Conservation (phyloP, 2,888 invertebrate genomes). For the Mechanitis mazaeus region DNA sequence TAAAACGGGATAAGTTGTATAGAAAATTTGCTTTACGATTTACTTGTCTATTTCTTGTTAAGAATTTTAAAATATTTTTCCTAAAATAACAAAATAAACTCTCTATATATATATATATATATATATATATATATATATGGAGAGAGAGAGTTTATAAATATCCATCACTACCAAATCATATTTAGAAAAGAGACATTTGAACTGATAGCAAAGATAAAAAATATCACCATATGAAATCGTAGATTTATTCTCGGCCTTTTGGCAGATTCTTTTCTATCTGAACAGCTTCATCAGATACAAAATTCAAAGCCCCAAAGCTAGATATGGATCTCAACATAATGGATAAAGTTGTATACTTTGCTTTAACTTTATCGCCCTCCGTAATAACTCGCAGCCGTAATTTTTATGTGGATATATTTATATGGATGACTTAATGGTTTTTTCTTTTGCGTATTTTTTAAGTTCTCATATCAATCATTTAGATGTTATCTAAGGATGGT, state of each 20-base stretch:
- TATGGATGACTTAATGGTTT: conserved; percentile 28
- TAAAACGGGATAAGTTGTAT: conserved; percentile 13
- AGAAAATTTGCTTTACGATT: conserved; percentile 8
- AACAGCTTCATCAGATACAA: conserved; percentile 39
- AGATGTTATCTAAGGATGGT: conserved; percentile 11
- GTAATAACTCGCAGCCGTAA: conserved; percentile 37
- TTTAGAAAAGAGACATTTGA: background rate
- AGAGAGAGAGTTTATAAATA: too few species aligned
- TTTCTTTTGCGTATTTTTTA: conserved; percentile 14
- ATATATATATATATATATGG: too few species aligned
- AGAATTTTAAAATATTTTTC: background rate
- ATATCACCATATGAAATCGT: conserved; percentile 12
- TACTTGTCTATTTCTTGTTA: conserved; percentile 1
- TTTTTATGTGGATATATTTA: conserved; percentile 28
- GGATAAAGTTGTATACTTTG: conserved; percentile 40
- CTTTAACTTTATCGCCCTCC: conserved; percentile 32
- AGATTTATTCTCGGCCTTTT: conserved; percentile 9
- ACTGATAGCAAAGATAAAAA: conserved; percentile 2
- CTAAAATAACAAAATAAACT: too few species aligned
- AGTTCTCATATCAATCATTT: conserved; percentile 23
- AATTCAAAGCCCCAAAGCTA: conserved; percentile 35
- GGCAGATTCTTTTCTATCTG: conserved; percentile 16
- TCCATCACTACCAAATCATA: background rate
- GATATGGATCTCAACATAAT: conserved; percentile 43
- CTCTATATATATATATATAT: too few species aligned